Conservation (phyloP, 2,888 invertebrate species). For the Synanthedon myopaeformis region DNA sequence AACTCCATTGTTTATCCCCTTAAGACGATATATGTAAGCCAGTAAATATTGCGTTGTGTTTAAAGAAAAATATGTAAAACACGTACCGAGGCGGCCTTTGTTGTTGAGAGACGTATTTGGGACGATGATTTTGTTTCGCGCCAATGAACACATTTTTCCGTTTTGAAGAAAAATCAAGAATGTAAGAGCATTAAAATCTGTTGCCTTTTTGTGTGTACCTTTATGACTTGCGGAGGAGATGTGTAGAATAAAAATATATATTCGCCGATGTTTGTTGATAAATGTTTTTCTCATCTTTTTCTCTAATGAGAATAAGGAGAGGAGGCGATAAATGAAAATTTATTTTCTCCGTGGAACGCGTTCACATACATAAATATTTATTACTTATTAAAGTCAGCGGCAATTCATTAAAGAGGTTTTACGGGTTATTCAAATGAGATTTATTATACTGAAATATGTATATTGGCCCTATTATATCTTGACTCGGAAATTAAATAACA, state of each 20-base stretch:
- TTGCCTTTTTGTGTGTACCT: slow-evolving; percentile 37
- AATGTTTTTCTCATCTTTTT: slow-evolving; percentile 43
- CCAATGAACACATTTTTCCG: slow-evolving; percentile 58
- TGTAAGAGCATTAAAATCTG: slow-evolving; percentile 48
- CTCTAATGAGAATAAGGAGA: slow-evolving; percentile 48
- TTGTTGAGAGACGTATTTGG: slow-evolving; percentile 53
- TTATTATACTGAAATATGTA: slow-evolving; percentile 21
- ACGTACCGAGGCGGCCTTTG: slow-evolving; percentile 47
- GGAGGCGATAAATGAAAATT: slow-evolving; percentile 51
- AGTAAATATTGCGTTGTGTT: slow-evolving; percentile 46
- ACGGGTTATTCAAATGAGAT: slow-evolving; percentile 41
- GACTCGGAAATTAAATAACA: slow-evolving; percentile 23
- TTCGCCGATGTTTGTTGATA: slow-evolving; percentile 41
- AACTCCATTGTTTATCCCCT: slow-evolving; percentile 50
- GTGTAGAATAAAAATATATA: slow-evolving; percentile 29
- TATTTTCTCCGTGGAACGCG: slow-evolving; percentile 39
- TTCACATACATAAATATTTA: slow-evolving; percentile 46
- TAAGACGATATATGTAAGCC: slow-evolving; percentile 44
- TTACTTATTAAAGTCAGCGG: slow-evolving; percentile 45
- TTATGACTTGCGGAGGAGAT: slow-evolving; percentile 28
- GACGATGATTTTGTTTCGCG: slow-evolving; percentile 53
- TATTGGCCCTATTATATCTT: slow-evolving; percentile 19
- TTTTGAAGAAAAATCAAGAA: slow-evolving; percentile 45
- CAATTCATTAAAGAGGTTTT: slow-evolving; percentile 46
- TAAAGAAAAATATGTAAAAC: slow-evolving; percentile 57